These are phyloP conservation scores for Montipora capitata DNA, from an alignment of 92 coral and sea anemone species.

Conservation along the genomic window DNA sequence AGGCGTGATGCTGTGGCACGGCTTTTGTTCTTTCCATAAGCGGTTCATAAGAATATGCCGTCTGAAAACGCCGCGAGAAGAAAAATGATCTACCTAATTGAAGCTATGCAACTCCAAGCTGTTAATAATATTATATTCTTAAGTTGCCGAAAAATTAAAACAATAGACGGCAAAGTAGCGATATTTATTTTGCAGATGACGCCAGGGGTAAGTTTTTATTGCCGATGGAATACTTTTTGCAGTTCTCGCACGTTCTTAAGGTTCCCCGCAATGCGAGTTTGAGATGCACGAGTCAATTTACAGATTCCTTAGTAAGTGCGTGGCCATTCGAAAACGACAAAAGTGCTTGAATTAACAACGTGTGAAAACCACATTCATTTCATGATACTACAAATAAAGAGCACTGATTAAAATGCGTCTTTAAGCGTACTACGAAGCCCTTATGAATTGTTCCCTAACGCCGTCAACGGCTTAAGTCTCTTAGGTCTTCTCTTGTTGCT, in stretches of 20 bases:
- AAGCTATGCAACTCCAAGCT: conserved; percentile 77
- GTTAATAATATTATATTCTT: conserved; percentile 85
- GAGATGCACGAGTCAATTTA: not conserved
- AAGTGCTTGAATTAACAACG: not conserved
- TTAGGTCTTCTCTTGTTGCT: too few relatives aligned
- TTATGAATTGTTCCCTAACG: not conserved
- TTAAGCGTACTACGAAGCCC: not conserved
- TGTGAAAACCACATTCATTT: conserved; percentile 20
- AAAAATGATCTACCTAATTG: conserved; percentile 82
- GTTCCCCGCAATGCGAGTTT: not conserved
- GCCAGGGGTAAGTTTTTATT: conserved; percentile 29
- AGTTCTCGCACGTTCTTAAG: conserved; percentile 31
- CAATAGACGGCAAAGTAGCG: conserved; percentile 55
- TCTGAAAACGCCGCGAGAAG: conserved; percentile 74
- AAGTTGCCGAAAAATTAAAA: conserved; percentile 87
- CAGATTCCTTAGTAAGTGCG: not conserved
- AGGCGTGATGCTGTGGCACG: conserved; percentile 60
- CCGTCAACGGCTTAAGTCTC: too few relatives aligned
- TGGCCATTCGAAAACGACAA: not conserved
- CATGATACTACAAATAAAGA: not conserved
- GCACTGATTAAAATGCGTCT: not conserved
- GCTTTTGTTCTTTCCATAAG: conserved; percentile 61
- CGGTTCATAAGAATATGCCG: conserved; percentile 50
- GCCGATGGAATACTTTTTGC: conserved; percentile 6
- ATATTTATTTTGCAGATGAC: conserved; percentile 70